Base-by-base conservation (phyloP, 2,888 invertebrate genomes). In the Tortrix viridana region DNA sequence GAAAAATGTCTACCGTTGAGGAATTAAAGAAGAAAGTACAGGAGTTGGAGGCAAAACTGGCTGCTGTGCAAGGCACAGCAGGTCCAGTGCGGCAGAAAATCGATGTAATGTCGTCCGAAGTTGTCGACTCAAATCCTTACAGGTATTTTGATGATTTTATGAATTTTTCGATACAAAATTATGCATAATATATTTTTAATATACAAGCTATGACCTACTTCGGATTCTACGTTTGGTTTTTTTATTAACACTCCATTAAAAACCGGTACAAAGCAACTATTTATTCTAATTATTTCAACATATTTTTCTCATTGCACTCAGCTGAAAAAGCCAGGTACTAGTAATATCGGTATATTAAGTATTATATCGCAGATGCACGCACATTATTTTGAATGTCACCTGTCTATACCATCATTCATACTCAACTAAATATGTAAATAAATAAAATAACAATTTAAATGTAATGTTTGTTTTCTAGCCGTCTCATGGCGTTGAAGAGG, bases 41-140 rank as follows among this genome's bases (percentile, higher is more conserved):
- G 61, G 93, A 95, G 63, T 84, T 97, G 55, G 94, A 96, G 79
- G 87, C 90, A 6, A 93, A 95, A 75, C 84, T 96, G 23, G 93
- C 93, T 5, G 84, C 85, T 22, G 84, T 85, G 26, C 89, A 86
- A 67, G 84, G 81, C 63, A 85, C 81, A 76, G 80, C 79, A 41
- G 89, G 79, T 12, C 85, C 88, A 41, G 84, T 74, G n/a, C 92
- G 98, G 60, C 90, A 94, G 72, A 97, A 96, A 93, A 98, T 98
- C 74, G 93, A 94, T 19, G 94, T 95, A 75, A 98, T 99, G 97
- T 98, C 98, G 47, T 95, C 97, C 0, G 98, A 99, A 94, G 99
- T 99, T 9, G 96, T 98, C 12, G 99, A 99, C 90, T 96, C 98
- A 1, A 99, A 99, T 93, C 99, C 99, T 0, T 99, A 99, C 94